Base-by-base conservation (phyloP, 2,113 vertebrate genomes). In the Pluvialis apricaria region DNA sequence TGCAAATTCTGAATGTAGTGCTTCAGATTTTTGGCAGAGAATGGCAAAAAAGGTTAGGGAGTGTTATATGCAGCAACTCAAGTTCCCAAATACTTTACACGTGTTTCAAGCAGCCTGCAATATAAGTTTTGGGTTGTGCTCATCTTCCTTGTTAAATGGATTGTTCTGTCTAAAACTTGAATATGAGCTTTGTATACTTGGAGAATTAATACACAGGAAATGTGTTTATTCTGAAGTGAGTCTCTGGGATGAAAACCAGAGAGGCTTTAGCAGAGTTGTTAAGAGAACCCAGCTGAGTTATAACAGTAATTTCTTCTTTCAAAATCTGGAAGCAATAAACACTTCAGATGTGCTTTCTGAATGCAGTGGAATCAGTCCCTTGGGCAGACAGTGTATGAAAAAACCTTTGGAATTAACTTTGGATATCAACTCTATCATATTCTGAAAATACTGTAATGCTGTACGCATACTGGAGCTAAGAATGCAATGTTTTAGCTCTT, bases 321-420 rank as follows among this genome's bases (percentile, higher is more conserved):
- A 66, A 68, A 96, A 81, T 90, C 83, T 94, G 96, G 95, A 95
- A 92, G 52, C 80, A 80, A 83, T 95, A 71, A 90, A 75, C 52
- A 62, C n/a, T 52, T 90, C 18, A 79, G 28, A 86, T 84, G 40
- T 71, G 47, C 82, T 90, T 92, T 92, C 38, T 4, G 20, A 92
- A 75, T 86, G 44, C 44, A 61, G 31, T 32, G 11, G 47, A 86
- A 72, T 91, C 47, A 78, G 36, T 92, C 82, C 57, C 80, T 68
- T 78, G 88, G 65, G 77, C 47, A 79, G 66, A 32, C 6, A 13
- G 26, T 29, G 11, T 31, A 55, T 3, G 1, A 45, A 55, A 86
- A 92, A 44, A 1, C 26, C 42, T 52, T 44, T 68, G 55, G 72
- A 82, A 57, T 88, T 73, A 62, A 77, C 62, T 86, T 52, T 26